Evolutionary conservation across 2,888 invertebrate species (phyloP), one percentile per base, ranked within the genome.

Genomic region (Clivina fossor): DNA sequence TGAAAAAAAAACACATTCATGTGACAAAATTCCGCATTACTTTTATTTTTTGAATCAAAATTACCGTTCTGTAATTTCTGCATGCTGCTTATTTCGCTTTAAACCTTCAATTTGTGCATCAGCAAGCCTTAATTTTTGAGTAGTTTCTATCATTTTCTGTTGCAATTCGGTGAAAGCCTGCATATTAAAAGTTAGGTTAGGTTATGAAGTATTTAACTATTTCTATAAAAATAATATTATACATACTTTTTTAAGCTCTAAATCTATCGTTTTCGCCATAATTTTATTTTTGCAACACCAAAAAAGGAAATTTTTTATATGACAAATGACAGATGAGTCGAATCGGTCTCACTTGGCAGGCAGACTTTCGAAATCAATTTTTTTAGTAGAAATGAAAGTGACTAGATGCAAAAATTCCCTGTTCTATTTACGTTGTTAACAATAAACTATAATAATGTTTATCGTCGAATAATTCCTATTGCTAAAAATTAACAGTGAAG

Each of bases 111-210:
- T 86, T 75, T 92, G 89, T 1, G 85, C 73, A 70, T 92, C 90
- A 4, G 90, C 84, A 54, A 90, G 72, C 66, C 86, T 83, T 57
- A 93, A 77, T 74, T 91, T 90, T 69, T 89, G 88, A 60, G 81
- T 82, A 0, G 91, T 90, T 66, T 88, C 87, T 19, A 88, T 77
- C 81, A 88, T 85, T 75, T 91, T 91, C 8, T 82, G 78, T 69
- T 92, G 91, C 49, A 93, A 76, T 65, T 92, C 90, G 48, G 81
- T 75, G 70, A 93, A 92, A 0, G 92, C 91, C 82, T 84, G 51
- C 68, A 38, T 37, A 41, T 44, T 37, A 16, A n/a, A n/a, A n/a
- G 11, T 32, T 38, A 50, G 16, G 30, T 35, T 56, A 56, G 35
- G n/a, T 26, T n/a, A n/a, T n/a, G n/a, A n/a, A n/a, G n/a, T n/a